Conservation (phyloP, 2,797 vertebrate species). For the Holocentrus rufus region DNA sequence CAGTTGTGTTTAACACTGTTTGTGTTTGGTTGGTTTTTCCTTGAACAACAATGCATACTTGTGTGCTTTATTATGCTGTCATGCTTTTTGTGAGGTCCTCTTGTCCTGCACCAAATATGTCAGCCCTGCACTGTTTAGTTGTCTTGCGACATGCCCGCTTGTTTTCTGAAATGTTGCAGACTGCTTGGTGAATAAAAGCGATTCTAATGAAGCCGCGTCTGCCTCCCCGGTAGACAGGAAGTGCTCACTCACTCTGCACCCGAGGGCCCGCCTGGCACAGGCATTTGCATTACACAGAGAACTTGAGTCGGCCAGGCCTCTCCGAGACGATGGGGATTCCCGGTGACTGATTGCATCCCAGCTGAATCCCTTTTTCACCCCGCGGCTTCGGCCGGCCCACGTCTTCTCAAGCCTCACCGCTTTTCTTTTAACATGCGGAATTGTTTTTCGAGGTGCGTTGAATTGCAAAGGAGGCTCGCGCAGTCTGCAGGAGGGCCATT, state of each 20-base stretch:
- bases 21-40: no score
- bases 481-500: conserved; percentile 37
- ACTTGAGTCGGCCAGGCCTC: conserved; percentile 11
- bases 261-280: conserved; percentile 16
- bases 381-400: not conserved
- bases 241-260: conserved; percentile 1
- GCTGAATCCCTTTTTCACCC: conserved; percentile 20
- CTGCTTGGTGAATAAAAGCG: not conserved
- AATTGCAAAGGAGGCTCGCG: conserved; percentile 45
- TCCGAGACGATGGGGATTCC: conserved; percentile 31
- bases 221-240: conserved; percentile 4
- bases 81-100: not conserved
- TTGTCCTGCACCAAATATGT: conserved; percentile 4
- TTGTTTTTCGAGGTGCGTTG: conserved; percentile 32
- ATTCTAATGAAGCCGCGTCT: conserved; percentile 10
- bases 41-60: not conserved
- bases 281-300: conserved; percentile 52
- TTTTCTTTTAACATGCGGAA: conserved; percentile 43
- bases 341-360: conserved; percentile 9
- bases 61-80: not conserved
- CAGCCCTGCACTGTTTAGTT: not conserved
- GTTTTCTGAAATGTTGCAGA: conserved; percentile 4
- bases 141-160: not conserved
- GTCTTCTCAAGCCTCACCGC: not conserved
- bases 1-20: no score